Conservation (phyloP, 2,888 invertebrate species). For the Xestia c-nigrum region DNA sequence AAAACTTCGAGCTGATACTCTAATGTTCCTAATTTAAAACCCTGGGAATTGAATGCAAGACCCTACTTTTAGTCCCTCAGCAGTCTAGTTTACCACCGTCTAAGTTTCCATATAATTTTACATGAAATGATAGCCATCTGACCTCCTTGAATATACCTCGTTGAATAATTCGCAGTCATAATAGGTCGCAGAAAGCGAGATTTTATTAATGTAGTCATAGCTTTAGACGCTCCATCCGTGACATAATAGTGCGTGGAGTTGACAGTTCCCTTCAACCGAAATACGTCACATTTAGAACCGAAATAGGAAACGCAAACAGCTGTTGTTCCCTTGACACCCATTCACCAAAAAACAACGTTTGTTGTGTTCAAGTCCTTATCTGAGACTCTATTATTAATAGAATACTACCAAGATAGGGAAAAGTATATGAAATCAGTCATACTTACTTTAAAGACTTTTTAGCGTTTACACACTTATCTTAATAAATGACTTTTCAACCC, state of each 20-base stretch:
- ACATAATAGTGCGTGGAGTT: conserved; percentile 63
- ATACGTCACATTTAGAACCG: conserved; percentile 40
- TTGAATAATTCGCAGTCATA: background rate
- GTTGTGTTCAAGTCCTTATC: background rate
- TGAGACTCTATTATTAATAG: background rate
- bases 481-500: background rate
- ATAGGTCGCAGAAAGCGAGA: background rate
- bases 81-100: background rate
- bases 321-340: conserved; percentile 17
- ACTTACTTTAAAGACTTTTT: background rate
- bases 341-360: conserved; percentile 26
- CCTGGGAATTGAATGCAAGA: background rate
- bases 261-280: conserved; percentile 55
- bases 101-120: background rate
- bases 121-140: background rate
- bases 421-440: background rate
- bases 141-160: background rate
- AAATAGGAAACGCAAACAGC: conserved; percentile 24
- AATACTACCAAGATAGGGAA: background rate
- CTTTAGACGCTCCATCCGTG: conserved; percentile 44
- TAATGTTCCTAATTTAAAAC: background rate
- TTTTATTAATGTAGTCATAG: conserved; percentile 25
- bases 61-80: background rate
- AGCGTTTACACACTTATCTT: background rate
- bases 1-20: background rate